Evolutionary conservation across 2,113 vertebrate genomes (phyloP), one percentile per base, ranked within the genome.

Genomic region (Chionodraco myersi): DNA sequence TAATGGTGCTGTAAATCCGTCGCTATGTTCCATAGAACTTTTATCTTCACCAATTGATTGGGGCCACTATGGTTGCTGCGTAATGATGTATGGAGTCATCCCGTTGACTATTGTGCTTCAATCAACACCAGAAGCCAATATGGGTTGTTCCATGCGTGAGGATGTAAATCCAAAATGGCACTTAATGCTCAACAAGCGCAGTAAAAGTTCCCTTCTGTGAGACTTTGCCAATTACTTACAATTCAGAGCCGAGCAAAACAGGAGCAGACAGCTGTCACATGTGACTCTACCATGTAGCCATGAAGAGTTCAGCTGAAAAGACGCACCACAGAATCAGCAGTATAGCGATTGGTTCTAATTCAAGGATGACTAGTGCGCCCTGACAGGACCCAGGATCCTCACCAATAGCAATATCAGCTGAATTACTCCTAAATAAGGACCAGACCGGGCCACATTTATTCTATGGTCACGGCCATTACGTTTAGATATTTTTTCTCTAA

Each of bases 51-150:
- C 54, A 66, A 76, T 70, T 83, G 84, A 82, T 75, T 66, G 52
- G 56, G 66, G 71, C 51, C 54, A 57, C 63, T 51, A 49, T 18
- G 52, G 59, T 48, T 1, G 30, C 61, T 53, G 48, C 47, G 72
- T 62, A 60, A 67, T 84, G 85, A 89, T 79, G 67, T 77, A 84
- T 30, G 73, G 71, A 58, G 68, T 74, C 77, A 71, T 80, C 69
- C 44, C 51, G 49, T 10, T 65, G 79, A 89, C 47, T 65, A 58
- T 34, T 69, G 65, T 83, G 82, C 85, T 67, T 75, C 57, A 86
- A 53, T 78, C 64, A 78, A 51, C 68, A 63, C 21, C 62, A 18
- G 49, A 51, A 70, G 71, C 52, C 52, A 51, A 47, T 66, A 64
- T 30, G 58, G 70, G 56, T 53, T 14, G 47, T 60, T 71, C 53